These are phyloP conservation scores for Leucozona laternaria DNA, from an alignment of 2,888 invertebrate species.

Conservation along the genomic window DNA sequence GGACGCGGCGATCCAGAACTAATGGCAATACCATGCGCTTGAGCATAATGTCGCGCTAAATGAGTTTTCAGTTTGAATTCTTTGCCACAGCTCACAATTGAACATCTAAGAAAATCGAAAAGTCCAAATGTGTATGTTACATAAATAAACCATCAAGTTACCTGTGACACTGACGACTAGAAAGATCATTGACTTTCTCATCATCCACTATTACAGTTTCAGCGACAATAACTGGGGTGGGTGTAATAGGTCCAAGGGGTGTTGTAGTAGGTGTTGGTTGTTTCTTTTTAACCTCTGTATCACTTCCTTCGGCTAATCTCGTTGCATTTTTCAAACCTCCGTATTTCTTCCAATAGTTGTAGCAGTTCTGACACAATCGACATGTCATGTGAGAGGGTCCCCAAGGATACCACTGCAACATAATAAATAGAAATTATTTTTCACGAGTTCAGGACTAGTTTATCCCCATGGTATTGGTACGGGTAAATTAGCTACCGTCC, in stretches of 20 bases:
- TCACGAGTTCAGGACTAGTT: too few relatives aligned
- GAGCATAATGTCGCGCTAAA: slow-evolving; percentile 96
- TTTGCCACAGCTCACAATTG: slow-evolving; percentile 95
- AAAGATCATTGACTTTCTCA: slow-evolving; percentile 84
- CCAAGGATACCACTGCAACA: slow-evolving; percentile 98
- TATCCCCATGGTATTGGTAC: too few relatives aligned
- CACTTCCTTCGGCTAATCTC: slow-evolving; percentile 84
- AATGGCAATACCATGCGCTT: slow-evolving; percentile 91
- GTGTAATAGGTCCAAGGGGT: slow-evolving; percentile 76
- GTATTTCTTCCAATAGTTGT: slow-evolving; percentile 99
- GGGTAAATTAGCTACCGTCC: too few relatives aligned
- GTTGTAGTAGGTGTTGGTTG: slow-evolving; percentile 71
- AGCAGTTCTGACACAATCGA: slow-evolving; percentile 96
- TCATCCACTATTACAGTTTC: slow-evolving; percentile 82
- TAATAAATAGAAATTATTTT: slow-evolving; percentile 78
- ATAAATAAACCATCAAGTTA: slow-evolving; percentile 58
- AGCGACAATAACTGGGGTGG: slow-evolving; percentile 64
- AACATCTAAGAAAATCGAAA: slow-evolving; percentile 89
- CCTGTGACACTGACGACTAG: slow-evolving; percentile 83
- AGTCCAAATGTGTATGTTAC: not conserved
- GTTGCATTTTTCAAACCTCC: slow-evolving; percentile 95
- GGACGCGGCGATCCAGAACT: slow-evolving; percentile 92
- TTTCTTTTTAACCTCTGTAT: slow-evolving; percentile 84
- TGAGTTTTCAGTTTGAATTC: slow-evolving; percentile 98
- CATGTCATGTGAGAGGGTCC: slow-evolving; percentile 96